A percentile compares a stretch with the other conserved stretches of the same genome.
Conservation (phyloP, 2,797 vertebrate genomes). For the Todus mexicanus region DNA sequence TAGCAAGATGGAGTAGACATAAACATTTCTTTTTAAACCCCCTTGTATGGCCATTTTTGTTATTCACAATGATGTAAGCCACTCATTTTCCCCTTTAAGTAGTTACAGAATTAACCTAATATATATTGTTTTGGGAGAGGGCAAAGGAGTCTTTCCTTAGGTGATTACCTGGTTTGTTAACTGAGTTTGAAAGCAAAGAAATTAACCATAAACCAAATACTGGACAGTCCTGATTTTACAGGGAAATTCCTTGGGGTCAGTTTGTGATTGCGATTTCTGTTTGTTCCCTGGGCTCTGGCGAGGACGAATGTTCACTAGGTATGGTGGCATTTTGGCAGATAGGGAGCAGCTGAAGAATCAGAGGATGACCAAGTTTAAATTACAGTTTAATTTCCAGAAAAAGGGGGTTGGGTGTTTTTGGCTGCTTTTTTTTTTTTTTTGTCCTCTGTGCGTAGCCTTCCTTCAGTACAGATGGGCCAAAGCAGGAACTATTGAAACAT, state of each 20-base stretch:
- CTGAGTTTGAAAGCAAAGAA: neutral
- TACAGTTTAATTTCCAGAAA: neutral
- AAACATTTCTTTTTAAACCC: conserved; percentile 22
- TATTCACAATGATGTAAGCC: neutral
- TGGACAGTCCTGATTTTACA: neutral
- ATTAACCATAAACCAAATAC: neutral
- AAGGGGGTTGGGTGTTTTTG: neutral
- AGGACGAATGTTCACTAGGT: neutral
- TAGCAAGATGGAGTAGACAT: neutral
- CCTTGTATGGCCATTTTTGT: conserved; percentile 21
- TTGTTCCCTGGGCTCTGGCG: neutral
- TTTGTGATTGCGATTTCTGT: neutral
- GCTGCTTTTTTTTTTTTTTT: neutral
- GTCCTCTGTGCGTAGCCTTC: neutral
- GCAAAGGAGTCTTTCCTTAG: neutral
- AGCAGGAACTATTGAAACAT: neutral
- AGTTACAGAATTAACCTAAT: neutral
- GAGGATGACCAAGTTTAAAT: neutral
- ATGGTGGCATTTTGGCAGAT: neutral
- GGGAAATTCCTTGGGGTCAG: neutral
- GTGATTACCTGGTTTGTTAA: neutral
- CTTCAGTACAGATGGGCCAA: neutral
- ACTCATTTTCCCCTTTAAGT: neutral
- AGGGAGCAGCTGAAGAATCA: neutral
- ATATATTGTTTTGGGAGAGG: neutral